phyloP scores from a whole-genome alignment of 2,113 vertebrate genomes.

The Psophia crepitans region DNA sequence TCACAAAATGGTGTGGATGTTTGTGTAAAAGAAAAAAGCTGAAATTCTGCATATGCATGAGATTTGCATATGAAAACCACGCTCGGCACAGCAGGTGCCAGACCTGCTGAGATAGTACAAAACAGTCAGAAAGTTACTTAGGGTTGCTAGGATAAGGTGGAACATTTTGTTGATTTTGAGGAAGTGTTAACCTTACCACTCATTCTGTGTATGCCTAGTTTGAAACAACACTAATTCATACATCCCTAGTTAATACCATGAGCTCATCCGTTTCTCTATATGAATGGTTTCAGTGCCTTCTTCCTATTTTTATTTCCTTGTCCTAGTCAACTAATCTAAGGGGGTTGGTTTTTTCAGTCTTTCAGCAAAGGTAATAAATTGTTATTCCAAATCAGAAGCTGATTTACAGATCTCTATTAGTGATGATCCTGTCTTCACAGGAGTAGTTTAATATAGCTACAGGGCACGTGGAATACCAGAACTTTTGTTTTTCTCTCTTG shows the following conservation, averaged over 20 bases:
- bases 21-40: neutral
- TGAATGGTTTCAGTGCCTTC: neutral
- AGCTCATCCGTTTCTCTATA: neutral
- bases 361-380: neutral
- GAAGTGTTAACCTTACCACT: neutral
- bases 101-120: neutral
- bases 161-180: neutral
- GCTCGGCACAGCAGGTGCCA: neutral
- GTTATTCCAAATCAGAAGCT: neutral
- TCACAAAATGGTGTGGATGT: neutral
- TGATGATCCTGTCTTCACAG: neutral
- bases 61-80: neutral
- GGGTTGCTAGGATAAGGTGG: neutral
- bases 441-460: neutral
- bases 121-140: neutral
- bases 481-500: neutral
- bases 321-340: neutral
- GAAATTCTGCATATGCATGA: neutral
- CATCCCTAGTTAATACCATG: neutral
- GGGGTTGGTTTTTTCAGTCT: fast-evolving
- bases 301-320: neutral
- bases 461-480: fast-evolving
- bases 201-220: neutral
- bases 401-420: neutral
- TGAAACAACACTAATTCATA: neutral